Base-by-base conservation (phyloP, 2,113 vertebrate species). In the Aspidoscelis tigris region DNA sequence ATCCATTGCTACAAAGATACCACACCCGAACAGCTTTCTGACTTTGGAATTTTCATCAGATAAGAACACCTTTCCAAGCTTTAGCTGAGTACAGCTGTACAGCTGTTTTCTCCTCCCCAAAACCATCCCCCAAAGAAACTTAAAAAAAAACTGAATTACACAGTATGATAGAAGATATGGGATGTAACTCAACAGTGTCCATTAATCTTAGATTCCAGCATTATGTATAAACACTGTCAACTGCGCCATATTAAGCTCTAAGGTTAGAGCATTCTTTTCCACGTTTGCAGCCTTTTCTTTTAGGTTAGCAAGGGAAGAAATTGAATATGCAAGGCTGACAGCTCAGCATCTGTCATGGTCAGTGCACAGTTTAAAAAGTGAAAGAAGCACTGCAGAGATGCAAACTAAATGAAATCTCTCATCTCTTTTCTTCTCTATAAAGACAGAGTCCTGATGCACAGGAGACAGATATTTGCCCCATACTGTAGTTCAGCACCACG, bases 201-300 rank as follows among this genome's bases (percentile, higher is more conserved):
- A 75, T 66, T 41, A 64, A 74, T 43, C 18, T n/a, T 53, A 16
- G 44, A 79, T 70, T 22, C 64, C 65, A 69, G 24, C 22, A 64
- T 7, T 58, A 64, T 65, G 39, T 20, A 39, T 41, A 74, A 61
- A 47, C 43, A n/a, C 8, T 43, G 69, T n/a, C 78, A 16, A 50
- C 43, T 64, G 71, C 41, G 74, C 18, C 47, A 58, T 53, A 73
- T n/a, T 65, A 26, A 61, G 39, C 18, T 75, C 41, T 50, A 16
- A 79, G n/a, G 50, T 76, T 55, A 84, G 41, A 83, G 61, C 61
- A 78, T 79, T 79, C 41, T 65, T 84, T 84, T 53, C 53, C 41
- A 79, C 22, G 50, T 50, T 12, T 50, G 44, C 58, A 73, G 2
- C 55, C 50, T 53, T 72, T 69, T 3, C 33, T 26, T 18, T 39